Evolutionary conservation across 2,888 invertebrate species (phyloP), one percentile per base, ranked within the genome.

Genomic region (Chymomyza fuscimana): DNA sequence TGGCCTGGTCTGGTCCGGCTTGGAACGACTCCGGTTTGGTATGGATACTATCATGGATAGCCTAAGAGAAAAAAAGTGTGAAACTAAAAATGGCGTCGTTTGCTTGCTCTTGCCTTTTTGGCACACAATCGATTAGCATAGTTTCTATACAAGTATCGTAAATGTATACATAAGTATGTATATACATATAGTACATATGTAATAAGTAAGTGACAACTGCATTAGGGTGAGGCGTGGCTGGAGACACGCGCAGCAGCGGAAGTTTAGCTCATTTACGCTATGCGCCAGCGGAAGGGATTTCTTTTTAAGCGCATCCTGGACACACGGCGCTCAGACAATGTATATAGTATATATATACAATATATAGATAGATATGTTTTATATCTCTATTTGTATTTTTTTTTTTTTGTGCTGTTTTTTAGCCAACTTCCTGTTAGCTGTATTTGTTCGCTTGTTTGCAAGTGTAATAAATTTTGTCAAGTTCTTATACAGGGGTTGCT

Each of bases 301-400:
- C 83, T 82, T 87, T 84, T 87, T 84, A 81, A 87, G 81, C 75
- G 84, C 88, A 87, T 84, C 88, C 84, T 86, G 84, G 72, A 76
- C 88, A 83, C 83, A 87, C 83, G 83, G 61, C 73, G 46, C 50
- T n/a, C 6, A 52, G 62, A 15, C 19, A 32, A 62, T 36, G 62
- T 46, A 52, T 32, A 46, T 46, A 46, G 12, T 46, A 46, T 46
- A 10, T 46, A 12, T 3, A 12, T 10, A 46, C 19, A 19, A 19
- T 46, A 1, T 36, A 7, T 36, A 36, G 3, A 25, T 25, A 4
- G 12, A 46, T 12, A 46, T 12, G 12, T 46, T 46, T 46, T 46
- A 46, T 46, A 46, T 46, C 40, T 46, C 40, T 46, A 15, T 46
- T 46, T 46, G 40, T 46, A 46, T 54, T 19, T 51, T 51, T 62